Evolutionary conservation across 37 sponge, comb jelly and placozoan genomes (phyloP).

Genomic region (Axinella damicornis): DNA sequence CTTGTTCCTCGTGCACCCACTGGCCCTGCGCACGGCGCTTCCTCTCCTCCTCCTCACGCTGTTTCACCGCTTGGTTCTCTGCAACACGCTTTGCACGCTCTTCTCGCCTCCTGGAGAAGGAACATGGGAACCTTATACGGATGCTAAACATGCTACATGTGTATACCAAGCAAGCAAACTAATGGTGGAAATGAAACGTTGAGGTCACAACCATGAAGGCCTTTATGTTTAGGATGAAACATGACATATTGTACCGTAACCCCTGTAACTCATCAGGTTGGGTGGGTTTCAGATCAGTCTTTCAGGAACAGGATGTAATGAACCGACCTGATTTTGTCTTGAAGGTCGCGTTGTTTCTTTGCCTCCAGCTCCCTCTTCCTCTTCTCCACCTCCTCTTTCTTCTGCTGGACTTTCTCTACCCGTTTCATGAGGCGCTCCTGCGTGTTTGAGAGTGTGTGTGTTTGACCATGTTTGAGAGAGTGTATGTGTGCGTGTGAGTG

Average conservation of each 20-base stretch:
- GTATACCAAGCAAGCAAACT: too few species aligned
- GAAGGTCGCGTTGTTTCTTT: conserved; percentile 12
- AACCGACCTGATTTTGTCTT: conserved; percentile 4
- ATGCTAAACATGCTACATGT: not conserved
- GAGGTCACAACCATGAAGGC: too few species aligned
- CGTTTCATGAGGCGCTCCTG: conserved; percentile 24
- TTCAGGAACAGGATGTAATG: too few species aligned
- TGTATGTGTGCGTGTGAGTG: not conserved
- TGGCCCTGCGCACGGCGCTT: conserved; percentile 19
- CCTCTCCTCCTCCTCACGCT: conserved; percentile 39
- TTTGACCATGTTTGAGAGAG: not conserved
- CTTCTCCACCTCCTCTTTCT: conserved; percentile 42
- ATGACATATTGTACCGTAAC: too few species aligned
- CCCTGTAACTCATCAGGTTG: too few species aligned
- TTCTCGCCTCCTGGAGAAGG: conserved; percentile 31
- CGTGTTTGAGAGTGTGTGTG: not conserved
- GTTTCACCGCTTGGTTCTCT: conserved; percentile 39
- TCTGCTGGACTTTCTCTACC: conserved; percentile 17
- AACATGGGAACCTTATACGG: too few species aligned
- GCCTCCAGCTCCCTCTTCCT: conserved; percentile 44
- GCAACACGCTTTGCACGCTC: conserved; percentile 33
- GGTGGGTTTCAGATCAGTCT: too few species aligned
- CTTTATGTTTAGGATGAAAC: too few species aligned
- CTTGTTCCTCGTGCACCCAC: not conserved
- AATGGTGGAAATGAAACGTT: too few species aligned